A percentile compares a stretch with the other conserved stretches of the same genome.
Conservation (phyloP, 2,888 invertebrate genomes). For the Epiblema foenella region DNA sequence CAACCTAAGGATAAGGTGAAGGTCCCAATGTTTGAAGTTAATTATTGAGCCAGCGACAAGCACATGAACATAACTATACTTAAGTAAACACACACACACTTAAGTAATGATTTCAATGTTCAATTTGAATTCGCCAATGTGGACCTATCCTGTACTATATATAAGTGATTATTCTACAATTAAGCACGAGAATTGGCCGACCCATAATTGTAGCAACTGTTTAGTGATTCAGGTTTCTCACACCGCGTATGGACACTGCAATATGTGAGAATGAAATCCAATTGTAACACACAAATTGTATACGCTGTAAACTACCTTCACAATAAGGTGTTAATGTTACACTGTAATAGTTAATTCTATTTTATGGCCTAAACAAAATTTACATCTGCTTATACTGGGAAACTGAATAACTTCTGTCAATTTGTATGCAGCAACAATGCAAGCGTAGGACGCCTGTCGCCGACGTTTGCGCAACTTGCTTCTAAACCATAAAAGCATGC, state of each 20-base stretch:
- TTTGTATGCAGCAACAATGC: constrained; percentile 50
- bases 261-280: constrained; percentile 25
- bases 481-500: constrained; percentile 47
- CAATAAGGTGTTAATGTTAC: constrained; percentile 17
- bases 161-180: neutral
- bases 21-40: too few species aligned
- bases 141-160: neutral
- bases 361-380: constrained; percentile 4
- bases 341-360: constrained; percentile 23
- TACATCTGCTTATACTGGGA: constrained; percentile 14
- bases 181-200: neutral
- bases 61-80: too few species aligned
- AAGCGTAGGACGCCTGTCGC: constrained; percentile 66
- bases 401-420: constrained; percentile 8
- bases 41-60: too few species aligned
- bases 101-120: too few species aligned
- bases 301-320: constrained; percentile 25
- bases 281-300: constrained; percentile 20
- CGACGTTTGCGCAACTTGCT: constrained; percentile 56
- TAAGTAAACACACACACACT: too few species aligned
- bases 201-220: neutral
- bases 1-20: too few species aligned
- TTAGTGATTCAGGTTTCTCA: neutral
- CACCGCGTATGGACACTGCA: neutral
- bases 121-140: too few species aligned